Evolutionary conservation across 2,888 invertebrate species (phyloP).

Genomic region (Sinohyriopsis cumingii): DNA sequence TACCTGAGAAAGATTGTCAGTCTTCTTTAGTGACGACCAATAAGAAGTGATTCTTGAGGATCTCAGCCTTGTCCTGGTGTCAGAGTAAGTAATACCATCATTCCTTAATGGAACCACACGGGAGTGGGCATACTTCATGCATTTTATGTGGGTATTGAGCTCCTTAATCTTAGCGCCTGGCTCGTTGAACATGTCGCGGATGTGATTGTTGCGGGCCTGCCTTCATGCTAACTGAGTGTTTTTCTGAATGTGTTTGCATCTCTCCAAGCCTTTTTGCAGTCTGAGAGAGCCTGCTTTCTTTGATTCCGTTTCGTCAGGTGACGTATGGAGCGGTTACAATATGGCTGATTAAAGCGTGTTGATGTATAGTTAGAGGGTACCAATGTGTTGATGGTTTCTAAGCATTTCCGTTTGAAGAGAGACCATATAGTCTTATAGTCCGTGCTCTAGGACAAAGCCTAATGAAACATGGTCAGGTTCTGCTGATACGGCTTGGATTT

Average conservation of each 20-base stretch:
- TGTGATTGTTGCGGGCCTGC: not conserved
- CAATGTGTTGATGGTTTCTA: not conserved
- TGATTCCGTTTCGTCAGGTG: slow-evolving; percentile 4
- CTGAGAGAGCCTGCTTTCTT: slow-evolving; percentile 3
- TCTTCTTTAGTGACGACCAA: too few relatives aligned
- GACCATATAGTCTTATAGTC: slow-evolving; percentile 3
- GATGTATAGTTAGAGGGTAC: not conserved
- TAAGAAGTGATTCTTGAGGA: not conserved
- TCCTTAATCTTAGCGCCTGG: not conserved
- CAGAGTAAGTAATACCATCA: slow-evolving; percentile 1
- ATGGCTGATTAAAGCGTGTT: slow-evolving; percentile 1
- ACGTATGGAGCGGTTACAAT: not conserved
- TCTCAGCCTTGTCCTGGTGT: not conserved
- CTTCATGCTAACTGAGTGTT: slow-evolving; percentile 1
- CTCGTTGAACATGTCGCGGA: slow-evolving; percentile 3
- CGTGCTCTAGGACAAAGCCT: not conserved
- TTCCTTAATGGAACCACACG: not conserved
- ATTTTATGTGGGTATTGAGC: not conserved
- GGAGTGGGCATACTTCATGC: slow-evolving; percentile 1
- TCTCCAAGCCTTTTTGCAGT: not conserved
- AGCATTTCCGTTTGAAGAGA: slow-evolving; percentile 6
- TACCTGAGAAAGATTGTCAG: too few relatives aligned
- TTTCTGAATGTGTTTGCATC: slow-evolving; percentile 2
- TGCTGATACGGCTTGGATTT: slow-evolving; percentile 6
- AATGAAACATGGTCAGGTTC: slow-evolving; percentile 6